Conservation (phyloP, 2,797 vertebrate genomes). For the Chiloscyllium punctatum region DNA sequence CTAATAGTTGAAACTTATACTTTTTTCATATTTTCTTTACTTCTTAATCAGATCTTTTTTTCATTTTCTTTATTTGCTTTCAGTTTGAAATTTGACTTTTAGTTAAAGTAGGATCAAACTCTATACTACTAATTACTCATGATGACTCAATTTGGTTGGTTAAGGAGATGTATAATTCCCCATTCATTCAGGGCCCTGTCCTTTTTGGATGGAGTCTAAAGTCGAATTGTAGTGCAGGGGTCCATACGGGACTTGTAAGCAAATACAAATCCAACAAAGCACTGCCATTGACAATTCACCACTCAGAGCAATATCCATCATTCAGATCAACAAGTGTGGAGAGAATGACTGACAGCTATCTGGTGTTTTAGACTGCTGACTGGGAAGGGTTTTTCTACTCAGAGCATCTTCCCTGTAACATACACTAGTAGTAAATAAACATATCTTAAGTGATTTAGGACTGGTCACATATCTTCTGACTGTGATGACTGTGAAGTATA, state of each 20-base stretch:
- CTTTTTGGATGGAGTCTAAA: neutral
- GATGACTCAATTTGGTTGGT: neutral
- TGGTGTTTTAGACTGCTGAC: neutral
- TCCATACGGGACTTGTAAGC: neutral
- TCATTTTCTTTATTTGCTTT: neutral
- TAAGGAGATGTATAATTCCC: neutral
- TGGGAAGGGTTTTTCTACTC: neutral
- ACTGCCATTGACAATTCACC: neutral
- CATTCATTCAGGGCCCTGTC: no score
- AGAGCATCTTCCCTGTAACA: neutral
- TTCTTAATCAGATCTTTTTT: neutral
- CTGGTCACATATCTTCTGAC: neutral
- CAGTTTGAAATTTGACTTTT: neutral
- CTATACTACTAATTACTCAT: neutral
- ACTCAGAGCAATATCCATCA: neutral
- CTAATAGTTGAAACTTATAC: neutral
- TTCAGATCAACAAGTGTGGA: neutral
- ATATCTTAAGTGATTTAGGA: neutral
- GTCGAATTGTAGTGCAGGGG: neutral
- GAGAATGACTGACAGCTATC: neutral
- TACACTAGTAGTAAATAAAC: neutral
- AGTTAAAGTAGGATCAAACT: neutral
- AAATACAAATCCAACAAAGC: neutral
- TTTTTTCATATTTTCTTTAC: neutral
- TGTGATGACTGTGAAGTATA: neutral